Evolutionary conservation across 2,113 vertebrate species (phyloP).

Genomic region (Apus apus): DNA sequence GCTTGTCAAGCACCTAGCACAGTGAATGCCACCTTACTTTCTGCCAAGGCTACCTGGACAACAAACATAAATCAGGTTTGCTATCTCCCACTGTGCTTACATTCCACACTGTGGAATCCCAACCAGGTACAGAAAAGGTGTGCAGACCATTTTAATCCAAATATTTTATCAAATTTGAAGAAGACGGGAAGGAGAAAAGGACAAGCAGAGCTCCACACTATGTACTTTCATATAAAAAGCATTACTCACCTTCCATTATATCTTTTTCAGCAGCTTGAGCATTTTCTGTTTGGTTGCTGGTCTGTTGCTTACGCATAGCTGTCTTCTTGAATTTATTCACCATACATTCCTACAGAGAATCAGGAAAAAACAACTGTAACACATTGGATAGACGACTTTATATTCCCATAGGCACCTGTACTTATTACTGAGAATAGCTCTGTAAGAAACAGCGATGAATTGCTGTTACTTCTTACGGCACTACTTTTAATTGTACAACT

Average conservation of each 20-base stretch:
- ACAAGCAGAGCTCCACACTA: not conserved
- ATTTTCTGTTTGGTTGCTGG: slow-evolving; percentile 76
- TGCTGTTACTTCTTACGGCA: not conserved
- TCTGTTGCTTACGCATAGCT: slow-evolving; percentile 82
- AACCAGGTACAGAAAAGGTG: not conserved
- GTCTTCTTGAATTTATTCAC: slow-evolving; percentile 90
- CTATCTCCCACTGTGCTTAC: not conserved
- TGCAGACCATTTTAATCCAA: not conserved
- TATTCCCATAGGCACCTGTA: not conserved
- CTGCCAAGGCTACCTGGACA: not conserved
- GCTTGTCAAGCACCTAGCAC: not conserved
- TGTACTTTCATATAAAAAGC: not conserved
- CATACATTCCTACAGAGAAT: slow-evolving; percentile 83
- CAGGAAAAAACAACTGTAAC: not conserved
- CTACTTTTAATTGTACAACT: not conserved
- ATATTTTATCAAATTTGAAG: not conserved
- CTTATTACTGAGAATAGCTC: not conserved
- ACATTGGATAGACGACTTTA: not conserved
- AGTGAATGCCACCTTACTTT: not conserved
- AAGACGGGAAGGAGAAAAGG: not conserved
- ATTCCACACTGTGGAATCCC: not conserved
- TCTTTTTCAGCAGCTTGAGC: slow-evolving; percentile 79
- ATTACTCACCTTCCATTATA: slow-evolving; percentile 79
- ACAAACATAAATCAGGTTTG: not conserved
- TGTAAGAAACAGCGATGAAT: not conserved